Evolutionary conservation across 2,113 vertebrate species (phyloP), one percentile per base, ranked within the genome.

Genomic region (Callospermophilus lateralis): DNA sequence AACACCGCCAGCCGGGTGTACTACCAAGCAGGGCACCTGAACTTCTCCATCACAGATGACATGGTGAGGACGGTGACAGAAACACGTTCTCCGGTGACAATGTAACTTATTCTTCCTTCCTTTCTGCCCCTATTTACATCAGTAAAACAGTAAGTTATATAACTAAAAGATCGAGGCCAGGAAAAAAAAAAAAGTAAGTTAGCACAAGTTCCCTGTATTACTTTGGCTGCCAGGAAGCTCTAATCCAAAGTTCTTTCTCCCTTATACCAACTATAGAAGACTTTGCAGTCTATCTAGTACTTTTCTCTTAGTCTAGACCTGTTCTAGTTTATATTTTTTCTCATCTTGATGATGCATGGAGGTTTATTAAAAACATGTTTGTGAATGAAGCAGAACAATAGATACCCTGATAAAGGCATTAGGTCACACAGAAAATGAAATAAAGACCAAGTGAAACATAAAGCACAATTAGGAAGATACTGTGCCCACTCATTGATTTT

Each of bases 1-100:
- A 99, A 99, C 97, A 98, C 98, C 0, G 99, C 98, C 0, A 24
- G 98, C 67, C 37, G 89, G 0, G 97, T 97, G 17, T 99, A 99
- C 96, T 93, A 98, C 0, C 1, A 89, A 3, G 95, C 97, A 0
- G 98, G 98, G 9, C 93, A 77, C 0, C 93, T 99, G 93, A 97
- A 96, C 93, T 98, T 98, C 0, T 93, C 97, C 26, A 63, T 99
- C 97, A 98, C 98, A 0, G 97, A 99, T 4, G 87, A 98, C 63
- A 68, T 97, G 99, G 99, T 99, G 90, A 98, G 98, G 1, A 63
- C 5, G 1, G 17, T 42, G 68, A 37, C 53, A 63, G 51, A 61
- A 8, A 1, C 20, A 24, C 3, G 10, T n/a, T 65, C 39, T 51
- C 55, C 6, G 6, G 10, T 22, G 80, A 73, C 51, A 17, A 3